These are phyloP conservation scores for Deilephila elpenor DNA, from an alignment of 2,888 invertebrate species.

Conservation along the genomic window DNA sequence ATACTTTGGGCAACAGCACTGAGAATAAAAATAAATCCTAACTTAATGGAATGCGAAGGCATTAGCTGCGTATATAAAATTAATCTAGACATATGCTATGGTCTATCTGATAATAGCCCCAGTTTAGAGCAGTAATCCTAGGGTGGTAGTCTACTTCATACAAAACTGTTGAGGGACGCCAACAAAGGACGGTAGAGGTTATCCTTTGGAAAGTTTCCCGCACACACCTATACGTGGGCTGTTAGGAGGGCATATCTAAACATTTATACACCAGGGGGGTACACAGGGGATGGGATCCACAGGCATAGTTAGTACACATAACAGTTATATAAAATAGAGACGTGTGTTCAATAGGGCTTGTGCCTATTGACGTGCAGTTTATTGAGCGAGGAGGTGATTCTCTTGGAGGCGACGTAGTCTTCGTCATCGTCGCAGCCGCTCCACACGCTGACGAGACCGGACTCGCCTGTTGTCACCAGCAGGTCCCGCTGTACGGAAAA, in stretches of 20 bases:
- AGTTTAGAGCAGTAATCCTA: no score
- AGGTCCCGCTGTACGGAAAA: conserved; percentile 80
- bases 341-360: conserved; percentile 62
- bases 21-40: no score
- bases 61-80: no score
- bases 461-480: conserved; percentile 89
- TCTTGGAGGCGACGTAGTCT: conserved; percentile 35
- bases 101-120: no score
- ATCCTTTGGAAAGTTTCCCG: no score
- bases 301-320: conserved; percentile 12
- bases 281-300: conserved; percentile 1
- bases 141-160: no score
- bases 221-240: no score
- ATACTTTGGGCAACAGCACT: no score
- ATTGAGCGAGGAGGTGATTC: conserved; percentile 44
- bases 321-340: background rate
- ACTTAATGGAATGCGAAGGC: no score
- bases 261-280: conserved; percentile 19
- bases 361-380: conserved; percentile 59
- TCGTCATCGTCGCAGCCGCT: conserved; percentile 43
- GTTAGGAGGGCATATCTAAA: background rate
- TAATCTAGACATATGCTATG: no score
- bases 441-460: conserved; percentile 89
- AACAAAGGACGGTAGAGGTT: no score
- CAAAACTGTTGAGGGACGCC: no score